Conservation (phyloP, 2,113 vertebrate genomes). For the Geococcyx californianus region DNA sequence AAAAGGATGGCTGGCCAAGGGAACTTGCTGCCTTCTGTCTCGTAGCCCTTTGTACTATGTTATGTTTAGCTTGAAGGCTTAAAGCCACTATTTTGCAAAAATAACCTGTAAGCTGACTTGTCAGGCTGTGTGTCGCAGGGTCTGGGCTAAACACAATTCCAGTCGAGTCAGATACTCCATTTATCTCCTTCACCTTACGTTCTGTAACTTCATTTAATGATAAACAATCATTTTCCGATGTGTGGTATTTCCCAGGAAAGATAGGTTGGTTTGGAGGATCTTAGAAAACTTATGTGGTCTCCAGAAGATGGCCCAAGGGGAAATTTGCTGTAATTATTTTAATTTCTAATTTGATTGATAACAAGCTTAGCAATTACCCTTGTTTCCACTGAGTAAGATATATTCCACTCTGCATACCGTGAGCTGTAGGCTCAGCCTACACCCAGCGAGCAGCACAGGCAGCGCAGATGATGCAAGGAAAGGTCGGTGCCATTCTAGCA, state of each 20-base stretch:
- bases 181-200: neutral
- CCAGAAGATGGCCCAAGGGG: neutral
- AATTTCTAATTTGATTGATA: neutral
- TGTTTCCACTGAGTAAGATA: neutral
- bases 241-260: neutral
- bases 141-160: neutral
- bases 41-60: fast-evolving
- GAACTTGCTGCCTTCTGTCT: neutral
- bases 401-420: fast-evolving
- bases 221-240: neutral
- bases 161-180: neutral
- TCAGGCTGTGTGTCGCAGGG: neutral
- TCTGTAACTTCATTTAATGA: neutral
- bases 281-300: neutral
- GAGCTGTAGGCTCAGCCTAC: neutral
- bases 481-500: neutral
- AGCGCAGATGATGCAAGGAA: fast-evolving
- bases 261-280: neutral
- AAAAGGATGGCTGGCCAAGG: neutral
- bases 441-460: neutral
- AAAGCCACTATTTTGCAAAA: neutral
- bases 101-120: neutral
- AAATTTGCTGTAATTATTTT: conserved; percentile 16
- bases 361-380: neutral
- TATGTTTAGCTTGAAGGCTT: neutral